Percentiles rank a stretch among this genome's conserved stretches.
Evolutionary conservation across 2,888 invertebrate species (phyloP).

Genomic region (Pristionchus maxplancki): DNA sequence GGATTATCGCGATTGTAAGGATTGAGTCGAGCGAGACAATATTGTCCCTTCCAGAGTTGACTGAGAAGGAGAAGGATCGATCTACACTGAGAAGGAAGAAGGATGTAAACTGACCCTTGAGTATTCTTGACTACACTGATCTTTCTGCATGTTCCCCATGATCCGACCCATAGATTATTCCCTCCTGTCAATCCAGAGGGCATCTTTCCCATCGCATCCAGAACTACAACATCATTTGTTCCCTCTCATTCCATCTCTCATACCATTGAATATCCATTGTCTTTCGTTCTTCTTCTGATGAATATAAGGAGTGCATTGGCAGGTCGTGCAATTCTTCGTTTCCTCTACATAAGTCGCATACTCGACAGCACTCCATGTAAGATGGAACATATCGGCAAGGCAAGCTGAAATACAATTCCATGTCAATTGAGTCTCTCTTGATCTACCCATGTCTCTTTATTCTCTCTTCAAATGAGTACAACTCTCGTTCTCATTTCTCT

Average conservation of each 20-base stretch:
- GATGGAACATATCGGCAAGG: conserved; percentile 72
- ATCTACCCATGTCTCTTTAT: neutral
- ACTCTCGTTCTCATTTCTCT: neutral
- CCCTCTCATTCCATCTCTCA: neutral
- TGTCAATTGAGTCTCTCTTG: neutral
- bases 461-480: neutral
- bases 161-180: conserved; percentile 78
- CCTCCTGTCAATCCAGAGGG: conserved; percentile 78
- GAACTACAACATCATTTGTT: conserved; percentile 61
- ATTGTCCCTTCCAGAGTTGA: conserved; percentile 75
- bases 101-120: conserved; percentile 73
- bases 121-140: conserved; percentile 73
- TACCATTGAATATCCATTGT: conserved; percentile 76
- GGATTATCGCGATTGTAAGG: conserved; percentile 76
- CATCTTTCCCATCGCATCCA: conserved; percentile 76
- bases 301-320: conserved; percentile 71
- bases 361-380: conserved; percentile 73
- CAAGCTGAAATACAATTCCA: conserved; percentile 71
- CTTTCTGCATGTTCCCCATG: conserved; percentile 75
- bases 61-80: conserved; percentile 54
- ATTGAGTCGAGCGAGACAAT: conserved; percentile 75
- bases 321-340: conserved; percentile 70
- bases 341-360: conserved; percentile 73
- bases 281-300: conserved; percentile 70
- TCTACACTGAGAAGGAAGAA: too few species aligned